Conservation (phyloP, 2,113 vertebrate genomes). For the Phyllostomus hastatus region DNA sequence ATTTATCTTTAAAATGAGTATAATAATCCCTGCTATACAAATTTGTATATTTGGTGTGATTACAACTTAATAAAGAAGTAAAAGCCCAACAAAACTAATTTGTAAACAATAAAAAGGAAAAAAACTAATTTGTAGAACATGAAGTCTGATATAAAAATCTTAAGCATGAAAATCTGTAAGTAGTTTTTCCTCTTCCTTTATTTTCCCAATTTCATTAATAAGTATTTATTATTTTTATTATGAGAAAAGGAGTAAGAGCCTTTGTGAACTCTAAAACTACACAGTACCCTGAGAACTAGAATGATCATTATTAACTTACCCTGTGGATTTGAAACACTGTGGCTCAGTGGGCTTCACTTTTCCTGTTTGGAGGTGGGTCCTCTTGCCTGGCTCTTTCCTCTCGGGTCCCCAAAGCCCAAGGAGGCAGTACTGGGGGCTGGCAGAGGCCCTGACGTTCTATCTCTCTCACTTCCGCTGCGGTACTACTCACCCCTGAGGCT, state of each 20-base stretch:
- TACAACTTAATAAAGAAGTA: neutral
- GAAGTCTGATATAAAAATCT: neutral
- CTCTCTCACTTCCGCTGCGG: neutral
- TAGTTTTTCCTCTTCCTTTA: neutral
- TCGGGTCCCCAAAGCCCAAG: neutral
- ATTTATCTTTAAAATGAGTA: neutral
- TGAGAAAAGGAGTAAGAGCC: neutral
- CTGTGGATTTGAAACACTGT: neutral
- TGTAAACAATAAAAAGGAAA: neutral
- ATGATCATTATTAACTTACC: neutral
- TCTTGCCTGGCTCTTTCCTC: neutral
- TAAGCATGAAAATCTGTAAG: neutral
- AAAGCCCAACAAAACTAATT: neutral
- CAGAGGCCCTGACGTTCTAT: neutral
- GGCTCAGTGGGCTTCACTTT: neutral
- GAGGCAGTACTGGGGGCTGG: neutral
- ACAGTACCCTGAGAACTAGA: neutral
- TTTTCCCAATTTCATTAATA: conserved; percentile 13
- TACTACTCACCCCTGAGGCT: too few species aligned
- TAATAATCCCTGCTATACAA: neutral
- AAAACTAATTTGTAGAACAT: neutral
- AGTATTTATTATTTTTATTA: conserved; percentile 24
- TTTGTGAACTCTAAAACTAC: neutral
- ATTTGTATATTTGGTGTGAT: conserved; percentile 7
- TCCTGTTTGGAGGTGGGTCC: neutral